Evolutionary conservation across 1,140 invertebrate genomes (phyloP), one percentile per base, ranked within the genome.

Genomic region (Drosophila watanabei): DNA sequence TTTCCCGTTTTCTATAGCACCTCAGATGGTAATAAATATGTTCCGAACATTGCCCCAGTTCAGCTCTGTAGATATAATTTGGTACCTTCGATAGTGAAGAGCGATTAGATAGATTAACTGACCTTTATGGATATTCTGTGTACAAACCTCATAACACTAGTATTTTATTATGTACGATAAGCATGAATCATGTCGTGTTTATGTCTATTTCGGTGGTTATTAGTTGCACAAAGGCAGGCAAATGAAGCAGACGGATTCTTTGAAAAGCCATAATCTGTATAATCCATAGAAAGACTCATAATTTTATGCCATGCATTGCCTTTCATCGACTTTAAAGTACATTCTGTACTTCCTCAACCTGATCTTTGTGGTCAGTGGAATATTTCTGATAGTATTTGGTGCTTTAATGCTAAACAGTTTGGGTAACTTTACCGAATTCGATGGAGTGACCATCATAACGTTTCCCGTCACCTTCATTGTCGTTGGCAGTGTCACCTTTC

Each of bases 401-500:
- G 93, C 95, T 4, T 84, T 95, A 2, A 93, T 95, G 43, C 91
- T 95, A 51, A 63, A 94, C 24, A 93, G 94, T 82, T 93, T 94
- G 79, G 84, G 76, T n/a, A 83, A 92, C 77, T 93, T 95, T 64
- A 94, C 70, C 48, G 85, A 93, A 9, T 92, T 94, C 16, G 75
- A 95, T n/a, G 91, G 94, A 16, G 76, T 93, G 54, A 90, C 94
- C 61, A 92, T 93, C 13, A 75, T 92, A 4, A 94, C 94, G 0
- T 94, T 94, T n/a, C 94, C 95, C 8, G 94, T 96, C 81, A 87
- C 95, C 9, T 94, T 97, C 43, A 97, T 97, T 68, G 93, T 96
- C 41, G 92, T 97, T 72, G 97, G 97, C 1, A 94, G 94, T 5
- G 92, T 97, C 52, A 95, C 97, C 58, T 97, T 97, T 82, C 70